phyloP scores from a whole-genome alignment of 1,140 invertebrate species.

The Leptopilina clavipes region DNA sequence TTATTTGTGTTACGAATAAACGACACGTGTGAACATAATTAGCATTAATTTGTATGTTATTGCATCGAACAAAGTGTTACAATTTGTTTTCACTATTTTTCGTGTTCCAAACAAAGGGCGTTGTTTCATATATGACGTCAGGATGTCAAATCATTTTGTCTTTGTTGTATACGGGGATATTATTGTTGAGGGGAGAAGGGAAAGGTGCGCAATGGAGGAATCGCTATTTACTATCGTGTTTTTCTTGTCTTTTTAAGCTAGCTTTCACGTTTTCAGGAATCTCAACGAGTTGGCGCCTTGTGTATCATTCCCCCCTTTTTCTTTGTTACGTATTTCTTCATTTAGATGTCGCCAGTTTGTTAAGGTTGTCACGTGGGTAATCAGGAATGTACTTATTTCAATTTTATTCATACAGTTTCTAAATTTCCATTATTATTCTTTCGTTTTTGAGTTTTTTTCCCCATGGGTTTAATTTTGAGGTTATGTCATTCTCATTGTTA shows the following conservation, averaged over 20 bases:
- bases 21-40: background rate
- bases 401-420: background rate
- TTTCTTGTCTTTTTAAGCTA: conserved; percentile 37
- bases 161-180: background rate
- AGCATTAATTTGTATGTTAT: background rate
- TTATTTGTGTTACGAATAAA: conserved; percentile 29
- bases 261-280: conserved; percentile 52
- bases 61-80: background rate
- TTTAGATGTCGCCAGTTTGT: background rate
- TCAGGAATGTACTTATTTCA: background rate
- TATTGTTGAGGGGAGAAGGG: conserved; percentile 36
- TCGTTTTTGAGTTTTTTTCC: background rate
- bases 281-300: conserved; percentile 60
- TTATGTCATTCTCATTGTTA: background rate
- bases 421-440: background rate
- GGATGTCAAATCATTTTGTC: conserved; percentile 40
- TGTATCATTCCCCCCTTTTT: background rate
- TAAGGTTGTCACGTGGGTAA: background rate
- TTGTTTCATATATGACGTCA: conserved; percentile 57
- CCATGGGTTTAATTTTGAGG: background rate
- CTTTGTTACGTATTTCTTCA: background rate
- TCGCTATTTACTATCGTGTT: conserved; percentile 49
- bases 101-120: conserved; percentile 49
- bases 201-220: conserved; percentile 39
- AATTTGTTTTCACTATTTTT: conserved; percentile 18